Evolutionary conservation across 1,140 invertebrate genomes (phyloP).

Genomic region (Gonatopus flavifemur): DNA sequence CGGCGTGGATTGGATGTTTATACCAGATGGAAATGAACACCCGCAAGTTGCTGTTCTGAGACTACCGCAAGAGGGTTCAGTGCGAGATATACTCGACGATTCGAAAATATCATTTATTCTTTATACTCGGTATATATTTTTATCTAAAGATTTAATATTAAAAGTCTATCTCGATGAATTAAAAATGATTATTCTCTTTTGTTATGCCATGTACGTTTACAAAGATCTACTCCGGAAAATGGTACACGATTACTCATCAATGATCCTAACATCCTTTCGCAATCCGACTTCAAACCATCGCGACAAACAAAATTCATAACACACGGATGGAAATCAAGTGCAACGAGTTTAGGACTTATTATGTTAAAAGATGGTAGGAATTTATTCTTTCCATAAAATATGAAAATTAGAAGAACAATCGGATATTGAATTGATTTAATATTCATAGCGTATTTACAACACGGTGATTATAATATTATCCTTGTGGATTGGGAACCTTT

Average conservation of each 20-base stretch:
- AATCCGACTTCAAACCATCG: slow-evolving; percentile 60
- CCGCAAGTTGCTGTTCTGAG: slow-evolving; percentile 61
- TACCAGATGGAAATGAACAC: slow-evolving; percentile 65
- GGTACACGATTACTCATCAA: slow-evolving; percentile 43
- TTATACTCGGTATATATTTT: slow-evolving; percentile 47
- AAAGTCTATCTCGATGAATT: slow-evolving; percentile 2
- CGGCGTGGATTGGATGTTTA: slow-evolving; percentile 66
- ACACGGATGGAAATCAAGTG: slow-evolving; percentile 73
- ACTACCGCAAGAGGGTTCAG: slow-evolving; percentile 25
- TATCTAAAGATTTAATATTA: slow-evolving; percentile 1
- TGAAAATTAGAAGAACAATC: not conserved
- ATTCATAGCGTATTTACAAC: slow-evolving; percentile 61
- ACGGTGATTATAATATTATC: slow-evolving; percentile 66
- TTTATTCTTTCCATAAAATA: slow-evolving; percentile 1
- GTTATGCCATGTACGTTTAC: slow-evolving; percentile 13
- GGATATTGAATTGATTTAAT: slow-evolving; percentile 14
- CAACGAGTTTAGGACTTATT: slow-evolving; percentile 38
- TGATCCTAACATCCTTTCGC: slow-evolving; percentile 36
- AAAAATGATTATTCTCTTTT: not conserved
- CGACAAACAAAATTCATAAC: slow-evolving; percentile 67
- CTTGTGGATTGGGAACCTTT: slow-evolving; percentile 68
- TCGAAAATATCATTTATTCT: slow-evolving; percentile 43
- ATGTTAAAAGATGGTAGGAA: slow-evolving; percentile 49
- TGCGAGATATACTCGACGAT: slow-evolving; percentile 34
- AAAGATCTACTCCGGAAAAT: slow-evolving; percentile 42